Evolutionary conservation across 2,113 vertebrate genomes (phyloP).

Genomic region (Stomatorhinus ivindoensis): DNA sequence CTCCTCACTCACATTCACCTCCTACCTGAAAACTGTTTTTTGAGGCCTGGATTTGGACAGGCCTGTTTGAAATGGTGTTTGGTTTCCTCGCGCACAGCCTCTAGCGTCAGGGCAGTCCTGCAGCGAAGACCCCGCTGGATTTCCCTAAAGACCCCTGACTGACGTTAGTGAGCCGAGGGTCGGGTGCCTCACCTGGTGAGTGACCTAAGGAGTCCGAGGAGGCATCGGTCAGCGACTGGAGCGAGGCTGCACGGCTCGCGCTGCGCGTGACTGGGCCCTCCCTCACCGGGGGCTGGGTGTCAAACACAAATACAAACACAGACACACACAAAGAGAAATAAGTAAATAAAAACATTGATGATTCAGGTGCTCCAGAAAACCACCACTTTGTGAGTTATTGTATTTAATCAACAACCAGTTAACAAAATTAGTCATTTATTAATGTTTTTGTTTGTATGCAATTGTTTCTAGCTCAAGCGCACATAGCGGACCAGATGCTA

Average conservation of each 20-base stretch:
- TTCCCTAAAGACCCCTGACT: neutral
- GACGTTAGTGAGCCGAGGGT: neutral
- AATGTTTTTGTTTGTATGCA: neutral
- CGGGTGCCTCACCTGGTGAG: constrained; percentile 64
- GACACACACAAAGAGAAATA: neutral
- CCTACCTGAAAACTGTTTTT: neutral
- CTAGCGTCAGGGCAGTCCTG: neutral
- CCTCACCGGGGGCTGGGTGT: constrained; percentile 73
- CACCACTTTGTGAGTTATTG: neutral
- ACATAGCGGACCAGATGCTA: neutral
- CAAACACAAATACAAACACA: neutral
- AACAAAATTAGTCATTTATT: neutral
- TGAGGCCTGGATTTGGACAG: neutral
- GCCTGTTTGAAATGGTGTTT: neutral
- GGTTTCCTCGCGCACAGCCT: neutral
- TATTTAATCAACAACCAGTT: neutral
- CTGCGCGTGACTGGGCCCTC: constrained; percentile 38
- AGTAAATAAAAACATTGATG: neutral
- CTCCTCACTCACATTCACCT: neutral
- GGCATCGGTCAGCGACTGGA: constrained; percentile 65
- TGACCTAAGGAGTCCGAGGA: constrained; percentile 67
- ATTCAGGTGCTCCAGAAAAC: neutral
- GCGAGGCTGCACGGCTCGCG: constrained; percentile 55
- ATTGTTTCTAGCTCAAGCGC: neutral
- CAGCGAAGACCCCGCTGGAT: neutral